phyloP scores from a whole-genome alignment of 2,888 invertebrate species.

The Eupithecia tripunctaria region DNA sequence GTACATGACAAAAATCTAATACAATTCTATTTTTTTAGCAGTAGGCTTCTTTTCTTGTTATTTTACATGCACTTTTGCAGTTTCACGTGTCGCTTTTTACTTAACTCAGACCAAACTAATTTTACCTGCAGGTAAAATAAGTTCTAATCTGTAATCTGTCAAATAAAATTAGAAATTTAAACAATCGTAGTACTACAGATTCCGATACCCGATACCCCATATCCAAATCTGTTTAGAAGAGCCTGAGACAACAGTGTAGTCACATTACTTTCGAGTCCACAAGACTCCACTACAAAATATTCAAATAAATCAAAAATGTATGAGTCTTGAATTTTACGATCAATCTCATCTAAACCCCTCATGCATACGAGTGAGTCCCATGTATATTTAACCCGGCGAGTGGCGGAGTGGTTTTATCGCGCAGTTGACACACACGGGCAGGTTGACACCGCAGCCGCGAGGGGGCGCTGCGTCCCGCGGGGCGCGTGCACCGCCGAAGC shows the following conservation, averaged over 20 bases:
- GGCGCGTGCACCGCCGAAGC: slow-evolving; percentile 28
- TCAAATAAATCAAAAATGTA: neutral
- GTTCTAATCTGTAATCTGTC: too few relatives aligned
- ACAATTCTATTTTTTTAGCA: too few relatives aligned
- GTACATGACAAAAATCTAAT: too few relatives aligned
- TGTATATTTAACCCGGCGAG: slow-evolving; percentile 7
- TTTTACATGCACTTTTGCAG: too few relatives aligned
- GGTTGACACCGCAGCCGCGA: slow-evolving; percentile 21
- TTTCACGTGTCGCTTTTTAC: too few relatives aligned
- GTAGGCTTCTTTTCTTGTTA: too few relatives aligned
- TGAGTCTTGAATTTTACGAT: neutral
- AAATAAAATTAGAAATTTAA: too few relatives aligned
- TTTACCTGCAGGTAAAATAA: too few relatives aligned
- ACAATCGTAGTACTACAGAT: too few relatives aligned
- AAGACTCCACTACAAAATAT: neutral
- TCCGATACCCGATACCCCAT: too few relatives aligned
- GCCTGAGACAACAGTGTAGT: neutral
- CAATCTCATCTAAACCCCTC: neutral
- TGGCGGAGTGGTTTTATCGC: slow-evolving; percentile 15
- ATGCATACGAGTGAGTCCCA: neutral
- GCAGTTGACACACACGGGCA: slow-evolving; percentile 22
- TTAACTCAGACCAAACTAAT: too few relatives aligned
- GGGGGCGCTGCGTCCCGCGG: slow-evolving; percentile 14
- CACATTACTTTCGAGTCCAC: neutral
- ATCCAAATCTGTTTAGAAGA: neutral